Conservation (phyloP, 2,113 vertebrate species). For the Amphilophus citrinellus region DNA sequence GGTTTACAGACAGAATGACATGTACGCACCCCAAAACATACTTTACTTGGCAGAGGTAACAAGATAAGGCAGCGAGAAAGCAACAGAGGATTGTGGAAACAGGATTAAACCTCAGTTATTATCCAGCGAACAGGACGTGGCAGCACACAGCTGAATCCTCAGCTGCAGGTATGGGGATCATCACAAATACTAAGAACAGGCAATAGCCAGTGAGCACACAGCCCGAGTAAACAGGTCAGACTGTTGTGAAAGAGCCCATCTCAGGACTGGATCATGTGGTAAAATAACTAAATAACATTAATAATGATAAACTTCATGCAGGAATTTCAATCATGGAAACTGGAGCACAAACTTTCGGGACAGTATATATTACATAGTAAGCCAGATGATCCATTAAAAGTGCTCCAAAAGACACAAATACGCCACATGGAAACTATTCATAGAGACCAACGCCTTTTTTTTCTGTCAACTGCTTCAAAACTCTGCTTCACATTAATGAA, state of each 20-base stretch:
- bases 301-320: neutral
- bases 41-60: neutral
- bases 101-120: conserved; percentile 41
- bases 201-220: neutral
- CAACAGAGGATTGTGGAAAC: neutral
- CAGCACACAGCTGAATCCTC: conserved; percentile 14
- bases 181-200: neutral
- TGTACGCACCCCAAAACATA: too few relatives aligned
- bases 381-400: too few relatives aligned
- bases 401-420: too few relatives aligned
- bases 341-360: too few relatives aligned
- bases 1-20: too few relatives aligned
- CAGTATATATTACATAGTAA: too few relatives aligned
- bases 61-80: neutral
- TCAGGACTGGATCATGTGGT: conserved; percentile 17
- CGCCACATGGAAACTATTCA: too few relatives aligned
- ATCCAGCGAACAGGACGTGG: conserved; percentile 29
- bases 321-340: neutral
- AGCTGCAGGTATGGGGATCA: neutral
- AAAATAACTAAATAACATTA: neutral
- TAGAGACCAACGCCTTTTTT: too few relatives aligned
- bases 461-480: too few relatives aligned
- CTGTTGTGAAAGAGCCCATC: conserved; percentile 17
- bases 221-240: neutral
- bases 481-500: too few relatives aligned